Percentiles rank a stretch among this genome's conserved stretches.
These are phyloP conservation scores for Micromesistius poutassou DNA, from an alignment of 2,797 vertebrate genomes.

Conservation along the genomic window DNA sequence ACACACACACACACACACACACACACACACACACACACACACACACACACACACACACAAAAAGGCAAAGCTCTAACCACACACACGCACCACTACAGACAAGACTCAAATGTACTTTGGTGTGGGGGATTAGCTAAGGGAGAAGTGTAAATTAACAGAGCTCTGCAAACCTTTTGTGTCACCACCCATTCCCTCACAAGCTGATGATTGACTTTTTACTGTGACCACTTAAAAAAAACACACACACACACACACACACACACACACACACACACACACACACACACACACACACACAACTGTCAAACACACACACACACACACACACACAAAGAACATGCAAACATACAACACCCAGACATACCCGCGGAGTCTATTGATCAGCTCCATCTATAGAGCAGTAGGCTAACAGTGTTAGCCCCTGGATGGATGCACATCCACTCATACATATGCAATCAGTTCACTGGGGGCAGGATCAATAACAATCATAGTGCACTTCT, in stretches of 20 bases:
- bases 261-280: conserved; percentile 9
- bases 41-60: conserved; percentile 16
- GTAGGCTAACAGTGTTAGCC: conserved; percentile 1
- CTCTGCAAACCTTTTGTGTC: conserved; percentile 2
- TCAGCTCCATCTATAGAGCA: neutral
- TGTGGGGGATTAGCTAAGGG: neutral
- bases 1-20: conserved; percentile 22
- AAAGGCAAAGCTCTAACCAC: neutral
- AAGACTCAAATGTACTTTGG: conserved; percentile 9
- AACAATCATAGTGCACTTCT: neutral
- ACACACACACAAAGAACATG: neutral
- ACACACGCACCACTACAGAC: conserved; percentile 26
- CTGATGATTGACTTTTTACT: conserved; percentile 9
- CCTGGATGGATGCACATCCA: neutral
- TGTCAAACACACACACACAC: neutral
- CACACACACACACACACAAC: neutral
- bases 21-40: conserved; percentile 20
- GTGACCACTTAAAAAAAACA: neutral
- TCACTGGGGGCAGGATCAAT: neutral
- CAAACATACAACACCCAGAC: neutral
- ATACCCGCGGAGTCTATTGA: neutral
- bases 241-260: neutral
- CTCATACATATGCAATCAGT: conserved; percentile 4
- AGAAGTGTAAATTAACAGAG: neutral
- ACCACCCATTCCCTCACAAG: neutral